Evolutionary conservation across 2,888 invertebrate species (phyloP).

Genomic region (Cheilosia impressa): DNA sequence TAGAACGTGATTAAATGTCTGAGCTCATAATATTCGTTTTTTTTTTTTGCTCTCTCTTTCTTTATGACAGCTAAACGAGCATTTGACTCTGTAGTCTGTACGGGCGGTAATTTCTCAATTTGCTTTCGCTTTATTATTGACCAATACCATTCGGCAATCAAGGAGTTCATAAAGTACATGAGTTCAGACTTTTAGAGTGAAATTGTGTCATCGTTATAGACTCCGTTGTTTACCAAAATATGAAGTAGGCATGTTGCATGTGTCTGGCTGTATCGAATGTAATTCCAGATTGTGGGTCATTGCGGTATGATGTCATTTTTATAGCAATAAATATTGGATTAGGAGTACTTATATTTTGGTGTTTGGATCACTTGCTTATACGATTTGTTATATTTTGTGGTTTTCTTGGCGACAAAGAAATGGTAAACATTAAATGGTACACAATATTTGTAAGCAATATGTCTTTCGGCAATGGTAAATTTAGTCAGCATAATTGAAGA

Average conservation of each 20-base stretch:
- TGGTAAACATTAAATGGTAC: too few relatives aligned
- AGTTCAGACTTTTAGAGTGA: conserved; percentile 1
- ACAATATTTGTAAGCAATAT: too few relatives aligned
- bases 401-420: too few relatives aligned
- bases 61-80: conserved; percentile 4
- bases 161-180: conserved; percentile 22
- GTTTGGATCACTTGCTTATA: not conserved
- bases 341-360: not conserved
- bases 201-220: conserved; percentile 23
- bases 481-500: too few relatives aligned
- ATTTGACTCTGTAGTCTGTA: not conserved
- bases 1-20: conserved; percentile 33
- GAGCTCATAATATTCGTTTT: conserved; percentile 8
- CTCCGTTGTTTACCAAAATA: conserved; percentile 16
- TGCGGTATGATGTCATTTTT: conserved; percentile 17
- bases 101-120: not conserved
- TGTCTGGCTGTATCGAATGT: not conserved
- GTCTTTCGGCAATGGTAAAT: too few relatives aligned
- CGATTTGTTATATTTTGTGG: too few relatives aligned
- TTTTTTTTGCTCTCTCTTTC: not conserved
- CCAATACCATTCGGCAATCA: conserved; percentile 15
- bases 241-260: not conserved
- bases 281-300: conserved; percentile 28
- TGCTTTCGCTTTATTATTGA: conserved; percentile 13
- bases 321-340: conserved; percentile 1